Evolutionary conservation across 1,140 invertebrate species (phyloP).

Genomic region (Lasaia peninsularis): DNA sequence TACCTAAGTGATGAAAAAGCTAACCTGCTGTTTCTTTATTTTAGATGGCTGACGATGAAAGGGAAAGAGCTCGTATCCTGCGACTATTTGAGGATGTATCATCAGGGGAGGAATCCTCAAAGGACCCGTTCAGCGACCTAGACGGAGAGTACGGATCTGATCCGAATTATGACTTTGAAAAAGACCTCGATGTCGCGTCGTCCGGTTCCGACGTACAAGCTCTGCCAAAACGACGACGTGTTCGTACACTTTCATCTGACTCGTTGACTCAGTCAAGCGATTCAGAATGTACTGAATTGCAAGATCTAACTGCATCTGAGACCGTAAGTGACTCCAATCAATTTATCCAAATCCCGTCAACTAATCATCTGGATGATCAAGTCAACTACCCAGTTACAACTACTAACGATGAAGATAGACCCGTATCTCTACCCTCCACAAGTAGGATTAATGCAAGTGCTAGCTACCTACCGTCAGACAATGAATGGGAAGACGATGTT

Average conservation of each 20-base stretch:
- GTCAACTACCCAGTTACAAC: constrained; percentile 10
- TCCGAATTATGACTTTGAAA: constrained; percentile 17
- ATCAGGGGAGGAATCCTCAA: constrained; percentile 10
- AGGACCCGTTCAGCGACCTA: constrained; percentile 9
- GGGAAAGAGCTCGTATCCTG: constrained; percentile 12
- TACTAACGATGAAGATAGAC: constrained; percentile 12
- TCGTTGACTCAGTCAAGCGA: constrained; percentile 12
- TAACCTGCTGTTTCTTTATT: constrained; percentile 13
- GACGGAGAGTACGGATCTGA: constrained; percentile 12
- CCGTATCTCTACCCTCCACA: constrained; percentile 7
- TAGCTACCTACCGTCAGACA: constrained; percentile 9
- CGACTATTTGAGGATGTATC: constrained; percentile 15
- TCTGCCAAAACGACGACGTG: constrained; percentile 13
- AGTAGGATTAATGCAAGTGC: constrained; percentile 10
- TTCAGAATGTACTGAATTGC: constrained; percentile 8
- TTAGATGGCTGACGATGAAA: constrained; percentile 12
- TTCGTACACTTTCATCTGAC: constrained; percentile 3
- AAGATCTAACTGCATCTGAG: constrained; percentile 2
- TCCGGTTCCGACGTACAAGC: constrained; percentile 14
- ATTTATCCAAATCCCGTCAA: constrained; percentile 3
- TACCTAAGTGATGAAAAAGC: constrained; percentile 13
- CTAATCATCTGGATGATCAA: constrained; percentile 10
- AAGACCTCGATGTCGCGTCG: constrained; percentile 16
- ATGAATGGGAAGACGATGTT: constrained; percentile 15
- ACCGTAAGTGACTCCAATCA: constrained; percentile 12